These are phyloP conservation scores for Symphodus melops DNA, from an alignment of 2,113 vertebrate species.

Conservation along the genomic window DNA sequence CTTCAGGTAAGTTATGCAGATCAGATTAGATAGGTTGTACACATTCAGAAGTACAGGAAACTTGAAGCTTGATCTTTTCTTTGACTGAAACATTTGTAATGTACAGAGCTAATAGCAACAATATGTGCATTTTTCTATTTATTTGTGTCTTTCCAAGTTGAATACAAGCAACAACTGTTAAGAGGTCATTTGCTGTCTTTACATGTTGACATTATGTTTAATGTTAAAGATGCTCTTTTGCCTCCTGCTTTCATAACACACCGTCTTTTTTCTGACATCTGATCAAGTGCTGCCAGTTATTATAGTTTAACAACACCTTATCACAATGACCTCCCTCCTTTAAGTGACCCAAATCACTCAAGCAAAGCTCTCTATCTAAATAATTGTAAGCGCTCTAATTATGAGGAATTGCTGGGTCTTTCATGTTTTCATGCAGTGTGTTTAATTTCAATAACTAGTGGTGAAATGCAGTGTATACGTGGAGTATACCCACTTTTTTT, in stretches of 20 bases:
- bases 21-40: background rate
- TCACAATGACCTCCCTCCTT: too few species aligned
- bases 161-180: background rate
- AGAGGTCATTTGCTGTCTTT: background rate
- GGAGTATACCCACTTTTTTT: too few species aligned
- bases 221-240: background rate
- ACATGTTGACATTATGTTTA: background rate
- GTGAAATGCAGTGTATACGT: too few species aligned
- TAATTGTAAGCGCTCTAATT: too few species aligned
- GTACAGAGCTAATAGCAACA: background rate
- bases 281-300: too few species aligned
- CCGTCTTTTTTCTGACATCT: too few species aligned
- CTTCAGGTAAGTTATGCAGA: slow-evolving; percentile 59
- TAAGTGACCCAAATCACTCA: too few species aligned
- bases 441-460: too few species aligned
- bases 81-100: background rate
- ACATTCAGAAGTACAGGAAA: background rate
- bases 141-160: background rate
- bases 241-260: slow-evolving; percentile 1
- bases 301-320: too few species aligned
- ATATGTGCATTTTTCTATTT: background rate
- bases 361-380: too few species aligned
- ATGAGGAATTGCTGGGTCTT: too few species aligned
- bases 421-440: too few species aligned
- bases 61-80: background rate